phyloP scores from a whole-genome alignment of 2,797 vertebrate species.

The Botia almorhae region DNA sequence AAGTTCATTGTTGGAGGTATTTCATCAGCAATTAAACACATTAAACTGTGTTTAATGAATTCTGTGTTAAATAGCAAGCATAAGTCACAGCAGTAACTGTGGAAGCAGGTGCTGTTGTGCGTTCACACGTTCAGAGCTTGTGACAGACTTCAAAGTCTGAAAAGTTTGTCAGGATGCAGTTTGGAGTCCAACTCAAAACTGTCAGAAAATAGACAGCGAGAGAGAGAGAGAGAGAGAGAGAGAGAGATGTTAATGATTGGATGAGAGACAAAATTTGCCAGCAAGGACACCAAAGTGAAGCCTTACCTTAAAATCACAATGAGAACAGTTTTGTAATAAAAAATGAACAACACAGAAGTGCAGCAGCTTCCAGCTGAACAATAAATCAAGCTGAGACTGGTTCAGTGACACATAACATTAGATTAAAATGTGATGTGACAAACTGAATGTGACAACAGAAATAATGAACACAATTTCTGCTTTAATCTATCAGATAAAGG shows the following conservation, averaged over 20 bases:
- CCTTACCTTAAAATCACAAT: not conserved
- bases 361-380: not conserved
- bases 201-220: not conserved
- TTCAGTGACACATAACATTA: not conserved
- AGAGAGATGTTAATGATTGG: not conserved
- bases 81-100: not conserved
- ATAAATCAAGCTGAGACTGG: not conserved
- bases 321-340: not conserved
- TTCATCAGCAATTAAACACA: constrained; percentile 38
- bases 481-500: constrained; percentile 7
- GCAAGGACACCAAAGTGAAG: not conserved
- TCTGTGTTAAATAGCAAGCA: constrained; percentile 3
- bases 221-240: not conserved
- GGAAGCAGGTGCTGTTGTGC: constrained; percentile 12
- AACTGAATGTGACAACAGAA: constrained; percentile 3
- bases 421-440: constrained; percentile 2
- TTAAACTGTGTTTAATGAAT: constrained; percentile 32
- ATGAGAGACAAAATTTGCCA: not conserved
- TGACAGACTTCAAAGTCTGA: constrained; percentile 27
- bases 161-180: constrained; percentile 1
- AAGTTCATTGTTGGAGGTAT: constrained; percentile 8
- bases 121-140: not conserved
- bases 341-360: constrained; percentile 12
- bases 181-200: constrained; percentile 7
- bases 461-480: constrained; percentile 1